A percentile compares a stretch with the other conserved stretches of the same genome.
phyloP scores from a whole-genome alignment of 1,140 invertebrate species.

The Oryzaephilus surinamensis region DNA sequence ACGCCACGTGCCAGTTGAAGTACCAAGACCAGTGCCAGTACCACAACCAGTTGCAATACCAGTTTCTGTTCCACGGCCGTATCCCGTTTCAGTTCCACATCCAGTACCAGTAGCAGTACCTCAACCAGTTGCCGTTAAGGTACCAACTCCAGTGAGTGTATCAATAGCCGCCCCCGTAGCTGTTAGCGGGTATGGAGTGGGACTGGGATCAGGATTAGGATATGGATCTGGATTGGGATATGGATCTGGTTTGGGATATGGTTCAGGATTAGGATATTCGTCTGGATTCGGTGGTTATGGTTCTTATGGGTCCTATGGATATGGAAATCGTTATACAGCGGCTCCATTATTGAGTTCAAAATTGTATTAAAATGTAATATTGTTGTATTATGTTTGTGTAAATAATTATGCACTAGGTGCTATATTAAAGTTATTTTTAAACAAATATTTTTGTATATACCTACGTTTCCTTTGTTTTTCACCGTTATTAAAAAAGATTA shows the following conservation, averaged over 20 bases:
- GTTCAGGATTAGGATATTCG: background rate
- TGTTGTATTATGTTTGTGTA: too few relatives aligned
- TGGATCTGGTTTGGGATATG: constrained; percentile 5
- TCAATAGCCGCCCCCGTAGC: constrained; percentile 7
- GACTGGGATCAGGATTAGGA: background rate
- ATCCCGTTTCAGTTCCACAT: constrained; percentile 24
- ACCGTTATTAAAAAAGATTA: too few relatives aligned
- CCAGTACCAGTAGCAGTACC: constrained; percentile 22
- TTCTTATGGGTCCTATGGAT: too few relatives aligned
- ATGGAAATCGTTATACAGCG: too few relatives aligned
- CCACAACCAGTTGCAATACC: constrained; percentile 14
- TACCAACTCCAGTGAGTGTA: constrained; percentile 17
- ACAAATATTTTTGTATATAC: too few relatives aligned
- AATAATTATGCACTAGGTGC: too few relatives aligned
- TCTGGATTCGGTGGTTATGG: background rate
- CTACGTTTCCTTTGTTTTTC: too few relatives aligned
- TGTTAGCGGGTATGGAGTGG: constrained; percentile 2
- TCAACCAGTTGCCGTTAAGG: constrained; percentile 12
- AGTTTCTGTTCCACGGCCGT: constrained; percentile 20
- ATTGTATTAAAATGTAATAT: too few relatives aligned
- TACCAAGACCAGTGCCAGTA: constrained; percentile 14
- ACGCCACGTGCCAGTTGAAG: constrained; percentile 18
- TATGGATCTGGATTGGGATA: constrained; percentile 2
- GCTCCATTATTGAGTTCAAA: too few relatives aligned
- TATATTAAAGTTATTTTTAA: too few relatives aligned